Base-by-base conservation (phyloP, 2,113 vertebrate genomes). In the Syrmaticus mikado region DNA sequence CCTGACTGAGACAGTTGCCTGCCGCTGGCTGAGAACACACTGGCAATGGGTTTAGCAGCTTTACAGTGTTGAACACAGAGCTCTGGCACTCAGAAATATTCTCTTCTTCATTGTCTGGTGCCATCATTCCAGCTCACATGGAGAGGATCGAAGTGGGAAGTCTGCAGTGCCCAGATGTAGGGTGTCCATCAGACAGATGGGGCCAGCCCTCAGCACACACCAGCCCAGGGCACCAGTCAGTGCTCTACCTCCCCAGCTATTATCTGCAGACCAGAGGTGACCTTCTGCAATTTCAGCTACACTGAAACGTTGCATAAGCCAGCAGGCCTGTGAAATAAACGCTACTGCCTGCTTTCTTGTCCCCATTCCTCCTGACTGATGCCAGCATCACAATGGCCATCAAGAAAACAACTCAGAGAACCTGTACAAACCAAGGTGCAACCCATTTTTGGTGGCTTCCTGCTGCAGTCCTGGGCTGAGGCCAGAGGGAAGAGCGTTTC, bases 51-150 rank as follows among this genome's bases (percentile, higher is more conserved):
- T 45, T 1, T 0, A 64, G 70, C 64, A 64, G 17, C 24, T 27
- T 60, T 12, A 27, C 10, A 0, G 25, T 2, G 28, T 25, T 2
- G 0, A 13, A 9, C 62, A 25, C 0, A 1, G 55, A 21, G 32
- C 55, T 38, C 34, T 21, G 19, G 58, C n/a, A 16, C 6, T 6
- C 2, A 3, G 55, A 20, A 50, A 28, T 19, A 15, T 4, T 22
- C n/a, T 45, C 38, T 3, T 34, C 19, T 41, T 3, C 60, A 10
- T 27, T 16, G 46, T 6, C 2, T 10, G 48, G 7, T 50, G 13
- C 48, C 48, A 50, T 25, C 24, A 50, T 25, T 25, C 48, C 24
- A 50, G 24, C 7, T 50, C 48, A 43, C 0, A 0, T 2, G 27
- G 20, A 7, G 52, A 15, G n/a, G 43, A 6, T n/a, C 15, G 6